Base-by-base conservation (phyloP, 30 jellyfish, hydroid and myxozoan genomes). In the Hydra vulgaris region DNA sequence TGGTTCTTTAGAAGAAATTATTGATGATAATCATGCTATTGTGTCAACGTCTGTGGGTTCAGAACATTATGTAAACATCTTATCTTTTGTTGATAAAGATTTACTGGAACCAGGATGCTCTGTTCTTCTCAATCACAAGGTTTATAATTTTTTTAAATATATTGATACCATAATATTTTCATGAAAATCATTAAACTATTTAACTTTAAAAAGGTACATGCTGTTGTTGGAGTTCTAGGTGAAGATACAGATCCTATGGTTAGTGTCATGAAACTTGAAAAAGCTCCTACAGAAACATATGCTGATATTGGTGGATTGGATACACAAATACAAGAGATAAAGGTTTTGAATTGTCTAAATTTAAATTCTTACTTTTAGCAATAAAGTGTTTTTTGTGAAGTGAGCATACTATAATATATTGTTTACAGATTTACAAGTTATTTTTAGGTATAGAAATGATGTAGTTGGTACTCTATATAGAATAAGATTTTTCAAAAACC, bases 191-290 rank as follows among this genome's bases (percentile, higher is more conserved):
- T n/a, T n/a, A n/a, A n/a, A n/a, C n/a, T n/a, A n/a, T n/a, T n/a
- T n/a, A n/a, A n/a, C n/a, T n/a, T n/a, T n/a, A n/a, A n/a, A n/a
- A n/a, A 91, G 98, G 98, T 91, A 0, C 98, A 91, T 77, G 98
- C 96, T 19, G 96, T 94, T 54, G 96, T 94, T 66, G 99, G 99
- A 24, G 99, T 88, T 72, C 89, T 94, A 68, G 89, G 88, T 24
- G 96, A 94, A 74, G 99, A 94, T 70, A 86, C 97, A 21, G 99
- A 94, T 81, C 99, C 99, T 21, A 94, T 94, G 99, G 99, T 94
- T 15, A 84, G 96, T 25, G 96, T 94, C 40, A 94, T 94, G 99
- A 94, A 94, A 80, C 84, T 94, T 17, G 99, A 94, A 53, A 94
- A 94, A 82, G 99, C 99, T 8, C 99, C 99, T 21, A 95, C 86